Evolutionary conservation across 2,113 vertebrate genomes (phyloP), one percentile per base, ranked within the genome.

Genomic region (Lichenostomus cassidix): DNA sequence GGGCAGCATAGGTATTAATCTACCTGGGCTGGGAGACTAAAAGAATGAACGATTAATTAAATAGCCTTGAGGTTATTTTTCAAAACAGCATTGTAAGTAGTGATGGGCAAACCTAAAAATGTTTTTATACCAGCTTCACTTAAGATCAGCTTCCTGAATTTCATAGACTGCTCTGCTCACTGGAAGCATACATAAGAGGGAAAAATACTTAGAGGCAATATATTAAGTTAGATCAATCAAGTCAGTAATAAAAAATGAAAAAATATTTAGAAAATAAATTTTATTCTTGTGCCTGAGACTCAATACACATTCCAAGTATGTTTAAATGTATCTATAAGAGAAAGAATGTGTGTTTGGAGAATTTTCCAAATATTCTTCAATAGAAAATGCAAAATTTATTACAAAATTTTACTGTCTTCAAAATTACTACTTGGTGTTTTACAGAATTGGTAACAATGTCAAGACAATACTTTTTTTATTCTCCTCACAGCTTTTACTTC

Each of bases 21-120:
- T 97, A 94, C 86, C 91, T 95, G 92, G 64, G 68, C 65, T 76
- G 60, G 60, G 88, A 97, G 93, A 92, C 41, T 82, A 70, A 97
- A 97, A 97, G 91, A 97, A 95, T 69, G 85, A 91, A 96, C 58
- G 5, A 97, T 96, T 98, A 97, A 97, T 97, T 97, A 97, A 97
- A 94, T 92, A 89, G 95, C 95, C 85, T 93, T 93, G 60, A 89
- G 94, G 83, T 95, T 93, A 94, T 96, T 97, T 97, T 97, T 97
- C 91, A 96, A 95, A 98, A 96, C 64, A 77, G 33, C 82, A 94
- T 86, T 93, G 75, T 78, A 97, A 94, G 73, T 63, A 93, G 35
- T 82, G 93, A 95, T 56, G 29, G 77, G 31, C 74, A 94, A 93
- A 73, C 44, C 71, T 93, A 71, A 67, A 87, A 91, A 92, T 33